Evolutionary conservation across 2,797 vertebrate species (phyloP).

Genomic region (Hoplostethus mediterraneus): DNA sequence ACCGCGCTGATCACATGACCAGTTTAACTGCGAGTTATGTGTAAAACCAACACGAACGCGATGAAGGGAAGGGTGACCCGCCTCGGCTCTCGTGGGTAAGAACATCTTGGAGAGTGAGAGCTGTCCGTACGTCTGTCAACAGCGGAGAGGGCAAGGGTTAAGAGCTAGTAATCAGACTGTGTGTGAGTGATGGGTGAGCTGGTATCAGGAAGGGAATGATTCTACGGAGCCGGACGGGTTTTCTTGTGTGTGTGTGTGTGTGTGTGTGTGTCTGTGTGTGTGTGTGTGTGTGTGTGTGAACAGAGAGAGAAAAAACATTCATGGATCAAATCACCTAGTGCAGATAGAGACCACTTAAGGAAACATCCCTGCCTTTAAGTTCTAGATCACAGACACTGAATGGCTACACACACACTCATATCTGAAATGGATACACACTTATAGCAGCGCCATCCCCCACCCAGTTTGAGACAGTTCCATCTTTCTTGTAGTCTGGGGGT

Average conservation of each 20-base stretch:
- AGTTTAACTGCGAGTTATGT: slow-evolving; percentile 16
- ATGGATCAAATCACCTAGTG: slow-evolving; percentile 57
- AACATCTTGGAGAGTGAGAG: slow-evolving; percentile 42
- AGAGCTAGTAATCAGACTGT: slow-evolving; percentile 75
- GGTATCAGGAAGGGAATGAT: slow-evolving; percentile 51
- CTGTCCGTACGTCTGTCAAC: slow-evolving; percentile 65
- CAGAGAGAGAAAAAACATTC: slow-evolving; percentile 57
- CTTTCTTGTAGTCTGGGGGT: slow-evolving; percentile 70
- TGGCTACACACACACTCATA: slow-evolving; percentile 36
- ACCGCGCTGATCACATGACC: slow-evolving; percentile 20
- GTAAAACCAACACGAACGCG: slow-evolving; percentile 39
- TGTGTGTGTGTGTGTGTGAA: slow-evolving; percentile 28
- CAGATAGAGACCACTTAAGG: slow-evolving; percentile 68
- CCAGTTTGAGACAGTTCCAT: slow-evolving; percentile 66
- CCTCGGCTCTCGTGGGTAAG: slow-evolving; percentile 22
- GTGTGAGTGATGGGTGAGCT: slow-evolving; percentile 73
- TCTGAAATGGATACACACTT: slow-evolving; percentile 35
- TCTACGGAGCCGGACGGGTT: slow-evolving; percentile 28
- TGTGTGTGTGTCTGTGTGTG: slow-evolving; percentile 20
- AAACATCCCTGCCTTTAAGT: slow-evolving; percentile 47
- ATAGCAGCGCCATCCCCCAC: slow-evolving; percentile 7
- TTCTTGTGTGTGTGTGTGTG: slow-evolving; percentile 19
- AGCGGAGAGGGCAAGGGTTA: slow-evolving; percentile 73
- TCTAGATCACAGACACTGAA: slow-evolving; percentile 55
- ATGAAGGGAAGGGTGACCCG: slow-evolving; percentile 38